phyloP scores from a whole-genome alignment of 2,113 vertebrate genomes.

The Forbesichthys agassizii region DNA sequence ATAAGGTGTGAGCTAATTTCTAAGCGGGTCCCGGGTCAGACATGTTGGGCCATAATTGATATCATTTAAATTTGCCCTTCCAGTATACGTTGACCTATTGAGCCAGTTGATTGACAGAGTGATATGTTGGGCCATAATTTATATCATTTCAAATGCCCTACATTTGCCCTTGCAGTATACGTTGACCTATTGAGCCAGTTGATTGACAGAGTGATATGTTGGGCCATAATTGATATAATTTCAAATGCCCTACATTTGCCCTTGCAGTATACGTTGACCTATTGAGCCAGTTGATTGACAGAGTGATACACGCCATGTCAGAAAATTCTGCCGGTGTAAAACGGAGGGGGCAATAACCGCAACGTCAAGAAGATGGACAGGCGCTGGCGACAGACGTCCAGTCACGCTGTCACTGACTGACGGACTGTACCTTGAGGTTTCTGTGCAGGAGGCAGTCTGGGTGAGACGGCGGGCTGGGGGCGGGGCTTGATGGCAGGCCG shows the following conservation, averaged over 20 bases:
- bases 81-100: conserved; percentile 44
- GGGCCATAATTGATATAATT: conserved; percentile 30
- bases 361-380: background rate
- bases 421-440: conserved; percentile 82
- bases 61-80: conserved; percentile 39
- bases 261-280: conserved; percentile 36
- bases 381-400: background rate
- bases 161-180: conserved; percentile 20
- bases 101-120: conserved; percentile 47
- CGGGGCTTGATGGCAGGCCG: conserved; percentile 74
- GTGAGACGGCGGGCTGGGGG: conserved; percentile 66
- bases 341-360: background rate
- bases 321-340: conserved; percentile 12
- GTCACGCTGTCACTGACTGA: background rate
- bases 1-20: conserved; percentile 7
- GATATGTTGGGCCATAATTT: conserved; percentile 23
- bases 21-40: conserved; percentile 25
- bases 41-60: conserved; percentile 39
- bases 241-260: conserved; percentile 1
- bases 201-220: conserved; percentile 49
- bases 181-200: conserved; percentile 47
- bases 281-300: conserved; percentile 49
- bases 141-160: conserved; percentile 16
- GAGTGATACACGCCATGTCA: conserved; percentile 30
- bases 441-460: conserved; percentile 74